These are phyloP conservation scores for Dunckerocampus dactyliophorus DNA, from an alignment of 2,113 vertebrate species.

Conservation along the genomic window DNA sequence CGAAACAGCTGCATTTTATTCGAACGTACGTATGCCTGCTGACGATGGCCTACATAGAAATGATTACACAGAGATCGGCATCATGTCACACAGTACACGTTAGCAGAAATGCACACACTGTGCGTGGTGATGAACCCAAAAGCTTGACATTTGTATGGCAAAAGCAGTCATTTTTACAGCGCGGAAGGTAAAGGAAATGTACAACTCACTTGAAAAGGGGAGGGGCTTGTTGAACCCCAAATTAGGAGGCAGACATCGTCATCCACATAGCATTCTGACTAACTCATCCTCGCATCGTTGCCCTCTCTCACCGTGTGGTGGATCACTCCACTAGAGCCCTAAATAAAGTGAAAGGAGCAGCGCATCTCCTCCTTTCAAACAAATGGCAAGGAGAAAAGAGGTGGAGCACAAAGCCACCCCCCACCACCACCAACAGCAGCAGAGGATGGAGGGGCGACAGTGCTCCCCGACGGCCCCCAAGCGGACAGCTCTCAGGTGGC, in stretches of 20 bases:
- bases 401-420: conserved; percentile 57
- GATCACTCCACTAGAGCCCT: conserved; percentile 65
- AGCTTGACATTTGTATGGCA: conserved; percentile 29
- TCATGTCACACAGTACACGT: conserved; percentile 18
- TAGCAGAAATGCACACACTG: conserved; percentile 30
- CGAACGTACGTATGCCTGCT: too few relatives aligned
- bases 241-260: conserved; percentile 39
- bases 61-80: conserved; percentile 13
- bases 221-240: conserved; percentile 38
- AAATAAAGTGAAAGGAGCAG: conserved; percentile 73
- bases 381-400: conserved; percentile 64
- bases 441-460: conserved; percentile 11
- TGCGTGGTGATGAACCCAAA: conserved; percentile 22
- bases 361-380: conserved; percentile 66
- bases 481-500: conserved; percentile 79
- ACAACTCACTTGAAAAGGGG: conserved; percentile 28
- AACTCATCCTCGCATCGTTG: conserved; percentile 15
- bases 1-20: too few relatives aligned
- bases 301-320: conserved; percentile 29
- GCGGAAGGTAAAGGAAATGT: conserved; percentile 40
- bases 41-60: background rate
- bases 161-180: conserved; percentile 56
- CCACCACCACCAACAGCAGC: conserved; percentile 6
- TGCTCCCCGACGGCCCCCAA: conserved; percentile 36
- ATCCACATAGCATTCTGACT: conserved; percentile 25